phyloP scores from a whole-genome alignment of 2,113 vertebrate species.

The Pedetes capensis region DNA sequence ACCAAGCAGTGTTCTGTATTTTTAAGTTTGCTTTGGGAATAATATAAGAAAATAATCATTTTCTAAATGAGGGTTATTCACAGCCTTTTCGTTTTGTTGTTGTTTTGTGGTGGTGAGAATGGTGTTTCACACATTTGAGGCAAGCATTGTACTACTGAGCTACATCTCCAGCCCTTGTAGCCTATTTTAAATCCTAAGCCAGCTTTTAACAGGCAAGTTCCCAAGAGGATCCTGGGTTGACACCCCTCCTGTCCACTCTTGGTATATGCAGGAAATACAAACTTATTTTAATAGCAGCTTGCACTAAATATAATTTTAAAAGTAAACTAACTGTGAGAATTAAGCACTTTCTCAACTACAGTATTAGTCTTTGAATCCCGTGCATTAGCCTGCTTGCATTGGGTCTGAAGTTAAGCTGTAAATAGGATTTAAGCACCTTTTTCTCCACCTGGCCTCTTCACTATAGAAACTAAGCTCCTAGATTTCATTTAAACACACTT shows the following conservation, averaged over 20 bases:
- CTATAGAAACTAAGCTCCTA: neutral
- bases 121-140: neutral
- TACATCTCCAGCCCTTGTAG: neutral
- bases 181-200: neutral
- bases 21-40: constrained; percentile 17
- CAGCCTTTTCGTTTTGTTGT: neutral
- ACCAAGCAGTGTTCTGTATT: neutral
- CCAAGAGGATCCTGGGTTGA: neutral
- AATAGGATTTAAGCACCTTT: neutral
- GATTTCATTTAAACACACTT: neutral
- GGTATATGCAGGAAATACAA: neutral
- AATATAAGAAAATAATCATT: neutral
- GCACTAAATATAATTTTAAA: neutral
- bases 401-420: neutral
- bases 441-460: neutral
- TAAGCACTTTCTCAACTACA: constrained; percentile 3
- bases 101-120: too few species aligned
- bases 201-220: neutral
- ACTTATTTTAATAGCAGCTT: constrained; percentile 31
- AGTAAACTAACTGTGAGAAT: neutral
- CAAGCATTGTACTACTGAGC: neutral
- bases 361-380: neutral
- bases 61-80: constrained; percentile 22
- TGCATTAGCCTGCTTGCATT: neutral
- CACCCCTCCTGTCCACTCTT: neutral